Conservation (phyloP, 2,113 vertebrate genomes). For the Pygoscelis adeliae region DNA sequence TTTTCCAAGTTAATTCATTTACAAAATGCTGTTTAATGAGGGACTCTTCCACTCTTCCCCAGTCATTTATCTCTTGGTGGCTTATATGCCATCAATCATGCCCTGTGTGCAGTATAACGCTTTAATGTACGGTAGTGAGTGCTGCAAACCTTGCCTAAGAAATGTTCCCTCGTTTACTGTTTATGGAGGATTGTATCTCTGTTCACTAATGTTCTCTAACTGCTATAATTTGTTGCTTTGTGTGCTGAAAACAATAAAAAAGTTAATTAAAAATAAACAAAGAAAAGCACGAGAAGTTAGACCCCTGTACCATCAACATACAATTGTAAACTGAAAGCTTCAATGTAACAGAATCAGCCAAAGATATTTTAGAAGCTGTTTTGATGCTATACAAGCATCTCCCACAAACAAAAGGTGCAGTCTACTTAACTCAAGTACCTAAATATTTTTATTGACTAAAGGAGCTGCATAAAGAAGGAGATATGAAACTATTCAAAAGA, state of each 20-base stretch:
- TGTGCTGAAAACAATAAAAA: background rate
- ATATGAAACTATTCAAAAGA: background rate
- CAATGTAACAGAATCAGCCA: background rate
- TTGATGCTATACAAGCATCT: background rate
- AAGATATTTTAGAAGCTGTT: background rate
- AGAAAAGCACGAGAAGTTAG: background rate
- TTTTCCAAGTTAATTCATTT: background rate
- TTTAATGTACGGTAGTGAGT: accelerated
- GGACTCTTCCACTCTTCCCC: background rate
- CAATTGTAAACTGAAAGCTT: background rate
- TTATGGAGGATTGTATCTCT: background rate
- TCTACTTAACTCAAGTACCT: background rate
- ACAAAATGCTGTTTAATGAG: background rate
- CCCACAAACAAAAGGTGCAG: background rate
- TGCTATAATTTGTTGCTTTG: background rate
- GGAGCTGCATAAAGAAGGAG: background rate
- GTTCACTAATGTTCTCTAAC: background rate
- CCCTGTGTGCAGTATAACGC: accelerated
- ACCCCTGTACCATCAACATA: background rate
- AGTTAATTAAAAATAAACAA: constrained; percentile 36
- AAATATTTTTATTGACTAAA: background rate
- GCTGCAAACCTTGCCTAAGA: background rate
- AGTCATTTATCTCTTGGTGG: background rate
- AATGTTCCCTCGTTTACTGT: background rate
- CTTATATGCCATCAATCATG: background rate